Evolutionary conservation across 1,140 invertebrate genomes (phyloP).

Genomic region (Globodera ellingtonae): DNA sequence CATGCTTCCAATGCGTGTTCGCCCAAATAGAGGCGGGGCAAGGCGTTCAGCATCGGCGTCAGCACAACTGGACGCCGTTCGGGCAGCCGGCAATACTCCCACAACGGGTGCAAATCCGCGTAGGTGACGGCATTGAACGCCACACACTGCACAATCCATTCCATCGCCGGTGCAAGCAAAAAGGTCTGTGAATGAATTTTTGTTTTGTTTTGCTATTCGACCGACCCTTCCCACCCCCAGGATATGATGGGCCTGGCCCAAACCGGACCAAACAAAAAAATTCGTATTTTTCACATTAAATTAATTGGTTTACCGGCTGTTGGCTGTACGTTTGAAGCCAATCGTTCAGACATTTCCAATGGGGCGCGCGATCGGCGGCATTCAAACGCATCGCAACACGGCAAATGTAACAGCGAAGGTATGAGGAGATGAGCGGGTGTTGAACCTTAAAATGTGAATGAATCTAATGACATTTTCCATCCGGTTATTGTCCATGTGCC

Average conservation of each 20-base stretch:
- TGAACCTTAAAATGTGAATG: constrained; percentile 22
- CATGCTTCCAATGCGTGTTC: constrained; percentile 51
- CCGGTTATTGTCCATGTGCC: neutral
- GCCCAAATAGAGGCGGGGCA: constrained; percentile 47
- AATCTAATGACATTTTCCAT: neutral
- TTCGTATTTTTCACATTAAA: too few species aligned
- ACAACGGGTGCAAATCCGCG: constrained; percentile 48
- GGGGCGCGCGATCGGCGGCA: constrained; percentile 31
- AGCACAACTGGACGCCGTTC: constrained; percentile 46
- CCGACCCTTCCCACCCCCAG: too few species aligned
- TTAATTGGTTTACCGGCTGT: constrained; percentile 32
- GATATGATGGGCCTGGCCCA: too few species aligned
- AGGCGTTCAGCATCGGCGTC: constrained; percentile 37
- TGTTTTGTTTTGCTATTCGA: too few species aligned
- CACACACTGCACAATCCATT: constrained; percentile 53
- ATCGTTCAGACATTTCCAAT: constrained; percentile 52
- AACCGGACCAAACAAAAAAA: too few species aligned
- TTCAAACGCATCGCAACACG: constrained; percentile 47
- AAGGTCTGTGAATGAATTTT: constrained; percentile 27
- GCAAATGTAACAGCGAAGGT: constrained; percentile 49
- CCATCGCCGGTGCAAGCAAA: constrained; percentile 48
- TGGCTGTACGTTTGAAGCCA: constrained; percentile 45
- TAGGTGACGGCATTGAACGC: constrained; percentile 48
- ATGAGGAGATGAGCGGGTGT: constrained; percentile 50
- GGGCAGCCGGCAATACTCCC: constrained; percentile 50